These are phyloP conservation scores for Leptura quadrifasciata DNA, from an alignment of 2,888 invertebrate species.

Conservation along the genomic window DNA sequence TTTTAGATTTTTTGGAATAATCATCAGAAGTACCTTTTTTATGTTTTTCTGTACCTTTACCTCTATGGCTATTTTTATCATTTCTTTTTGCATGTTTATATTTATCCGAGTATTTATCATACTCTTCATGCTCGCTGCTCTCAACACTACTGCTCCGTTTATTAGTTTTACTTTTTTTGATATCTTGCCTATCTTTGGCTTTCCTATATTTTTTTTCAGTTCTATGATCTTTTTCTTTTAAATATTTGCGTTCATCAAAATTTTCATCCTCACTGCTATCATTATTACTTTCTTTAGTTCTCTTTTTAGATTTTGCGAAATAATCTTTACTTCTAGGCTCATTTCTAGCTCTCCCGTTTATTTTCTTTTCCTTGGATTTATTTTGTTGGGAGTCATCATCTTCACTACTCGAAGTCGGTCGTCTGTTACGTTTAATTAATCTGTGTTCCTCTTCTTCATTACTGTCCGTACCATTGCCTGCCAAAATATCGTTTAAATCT, in stretches of 20 bases:
- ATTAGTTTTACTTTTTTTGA: constrained; percentile 24
- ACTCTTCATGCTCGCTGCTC: constrained; percentile 38
- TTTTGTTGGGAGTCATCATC: constrained; percentile 43
- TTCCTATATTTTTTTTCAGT: constrained; percentile 30
- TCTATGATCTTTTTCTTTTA: not conserved
- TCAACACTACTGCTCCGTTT: constrained; percentile 20
- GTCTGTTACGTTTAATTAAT: constrained; percentile 36
- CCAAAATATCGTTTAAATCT: constrained; percentile 70
- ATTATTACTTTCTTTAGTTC: constrained; percentile 22
- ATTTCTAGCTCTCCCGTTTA: no score
- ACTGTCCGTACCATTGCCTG: constrained; percentile 72
- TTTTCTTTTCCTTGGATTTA: constrained; percentile 34
- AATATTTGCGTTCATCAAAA: not conserved
- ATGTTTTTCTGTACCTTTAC: constrained; percentile 6
- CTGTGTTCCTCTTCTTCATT: constrained; percentile 56
- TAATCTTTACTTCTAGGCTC: constrained; percentile 37
- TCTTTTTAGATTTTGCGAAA: constrained; percentile 13
- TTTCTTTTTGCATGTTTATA: constrained; percentile 35
- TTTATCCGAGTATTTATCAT: not conserved
- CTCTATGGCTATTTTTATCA: constrained; percentile 25
- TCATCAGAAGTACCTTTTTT: constrained; percentile 26
- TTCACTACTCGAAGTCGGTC: constrained; percentile 51
- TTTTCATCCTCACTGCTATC: constrained; percentile 11
- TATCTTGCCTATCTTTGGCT: not conserved
- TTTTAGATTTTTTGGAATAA: no score